A percentile compares a stretch with the other conserved stretches of the same genome.
Conservation (phyloP, 1,140 invertebrate species). For the Papilio xuthus region DNA sequence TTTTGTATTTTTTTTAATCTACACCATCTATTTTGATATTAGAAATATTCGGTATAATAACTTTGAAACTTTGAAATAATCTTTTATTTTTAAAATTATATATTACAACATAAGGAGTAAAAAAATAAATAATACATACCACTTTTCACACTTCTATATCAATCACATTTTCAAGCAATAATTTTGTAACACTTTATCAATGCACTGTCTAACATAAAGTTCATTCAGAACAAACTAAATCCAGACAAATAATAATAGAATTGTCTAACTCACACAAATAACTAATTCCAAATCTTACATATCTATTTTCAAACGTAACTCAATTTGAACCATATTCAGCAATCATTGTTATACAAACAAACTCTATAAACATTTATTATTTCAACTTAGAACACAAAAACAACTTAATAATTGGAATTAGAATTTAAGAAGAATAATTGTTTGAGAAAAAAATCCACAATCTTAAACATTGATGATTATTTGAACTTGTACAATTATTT, state of each 20-base stretch:
- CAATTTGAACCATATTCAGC: background rate
- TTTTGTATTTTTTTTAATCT: constrained; percentile 16
- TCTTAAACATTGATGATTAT: background rate
- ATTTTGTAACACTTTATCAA: background rate
- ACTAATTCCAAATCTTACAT: background rate
- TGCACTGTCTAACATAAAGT: background rate
- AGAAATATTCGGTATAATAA: too few relatives aligned
- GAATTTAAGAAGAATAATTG: background rate
- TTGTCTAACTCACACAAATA: background rate
- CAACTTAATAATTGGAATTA: background rate
- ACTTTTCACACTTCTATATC: background rate
- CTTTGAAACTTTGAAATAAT: too few relatives aligned
- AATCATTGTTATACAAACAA: background rate
- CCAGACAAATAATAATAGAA: background rate
- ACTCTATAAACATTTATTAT: background rate
- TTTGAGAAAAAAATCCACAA: background rate
- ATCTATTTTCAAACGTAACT: background rate
- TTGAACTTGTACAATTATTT: background rate
- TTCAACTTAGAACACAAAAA: background rate
- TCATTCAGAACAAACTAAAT: background rate
- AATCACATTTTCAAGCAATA: background rate
- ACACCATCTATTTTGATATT: background rate
- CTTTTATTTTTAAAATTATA: too few relatives aligned
- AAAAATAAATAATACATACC: background rate
- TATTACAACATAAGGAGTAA: too few relatives aligned